Evolutionary conservation across 2,797 vertebrate species (phyloP).

Genomic region (Tachyglossus aculeatus): DNA sequence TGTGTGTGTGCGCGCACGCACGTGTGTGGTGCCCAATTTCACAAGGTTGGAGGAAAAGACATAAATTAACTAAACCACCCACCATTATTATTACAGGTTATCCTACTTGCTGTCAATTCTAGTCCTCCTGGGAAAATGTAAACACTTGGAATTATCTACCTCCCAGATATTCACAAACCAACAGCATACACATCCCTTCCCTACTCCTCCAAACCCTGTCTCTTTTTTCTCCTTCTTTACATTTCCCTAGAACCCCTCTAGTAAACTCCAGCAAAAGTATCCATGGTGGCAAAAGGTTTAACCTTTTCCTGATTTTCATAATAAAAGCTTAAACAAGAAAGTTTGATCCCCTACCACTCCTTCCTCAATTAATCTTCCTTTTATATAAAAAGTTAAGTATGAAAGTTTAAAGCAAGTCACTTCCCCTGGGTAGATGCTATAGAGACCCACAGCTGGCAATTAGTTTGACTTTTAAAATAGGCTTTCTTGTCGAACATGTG

Average conservation of each 20-base stretch:
- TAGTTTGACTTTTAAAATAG: slow-evolving; percentile 29
- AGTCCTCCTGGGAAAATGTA: not conserved
- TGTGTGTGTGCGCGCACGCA: no score
- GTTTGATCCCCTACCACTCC: not conserved
- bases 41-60: no score
- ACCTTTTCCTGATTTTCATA: slow-evolving; percentile 7
- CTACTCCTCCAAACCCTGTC: not conserved
- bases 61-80: no score
- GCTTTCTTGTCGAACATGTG: not conserved
- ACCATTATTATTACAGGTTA: no score
- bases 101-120: not conserved
- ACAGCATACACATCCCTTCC: not conserved
- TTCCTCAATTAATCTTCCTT: slow-evolving; percentile 8
- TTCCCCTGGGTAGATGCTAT: not conserved
- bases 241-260: not conserved
- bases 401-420: slow-evolving; percentile 24
- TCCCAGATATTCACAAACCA: not conserved
- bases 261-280: not conserved
- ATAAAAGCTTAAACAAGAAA: slow-evolving; percentile 12
- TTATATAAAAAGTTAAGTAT: not conserved
- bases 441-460: slow-evolving; percentile 20
- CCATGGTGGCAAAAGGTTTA: slow-evolving; percentile 9
- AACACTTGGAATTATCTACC: not conserved
- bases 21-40: no score
- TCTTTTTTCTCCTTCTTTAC: no score